Base-by-base conservation (phyloP, 2,888 invertebrate species). In the Pristionchus maxplancki region DNA sequence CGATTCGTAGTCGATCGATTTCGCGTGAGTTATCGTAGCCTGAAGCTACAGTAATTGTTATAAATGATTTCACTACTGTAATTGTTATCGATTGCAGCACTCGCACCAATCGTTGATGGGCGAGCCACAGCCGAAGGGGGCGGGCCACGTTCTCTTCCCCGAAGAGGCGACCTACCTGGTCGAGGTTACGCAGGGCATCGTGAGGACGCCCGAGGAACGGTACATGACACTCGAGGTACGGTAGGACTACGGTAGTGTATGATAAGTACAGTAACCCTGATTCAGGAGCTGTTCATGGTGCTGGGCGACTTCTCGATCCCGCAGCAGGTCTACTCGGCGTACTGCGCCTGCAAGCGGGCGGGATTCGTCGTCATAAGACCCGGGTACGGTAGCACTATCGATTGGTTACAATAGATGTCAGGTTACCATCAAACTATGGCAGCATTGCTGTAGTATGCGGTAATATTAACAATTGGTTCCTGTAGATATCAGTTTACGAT, bases 321-420 rank as follows among this genome's bases (percentile, higher is more conserved):
- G 13, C 58, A 44, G 64, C 85, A 85, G 15, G 62, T 64, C n/a
- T 85, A 85, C 44, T 40, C 85, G 17, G 85, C 48, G 13, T 85
- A 85, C 31, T 40, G n/a, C 3, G 85, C 64, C n/a, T 62, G 62
- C 31, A 91, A 91, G 85, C 44, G 88, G 15, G 90, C 89, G 0
- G 92, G 92, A 15, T 86, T 91, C 24, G 90, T 91, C 50, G 90
- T 91, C 28, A 58, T 90, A 17, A 81, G 92, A 71, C 92, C 92
- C 3, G 90, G 90, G 90, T 88, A 64, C 64, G 40, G 85, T 53
- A 53, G 44, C n/a, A n/a, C 5, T 31, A 67, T 67, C 67, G 67
- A 28, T 67, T 44, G 44, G 13, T 44, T 81, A 74, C 74, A 20
- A 8, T 74, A 78, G 78, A 11, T 28, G n/a, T 62, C 64, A 31